Evolutionary conservation across 1,140 invertebrate species (phyloP).

Genomic region (Penaeus chinensis): DNA sequence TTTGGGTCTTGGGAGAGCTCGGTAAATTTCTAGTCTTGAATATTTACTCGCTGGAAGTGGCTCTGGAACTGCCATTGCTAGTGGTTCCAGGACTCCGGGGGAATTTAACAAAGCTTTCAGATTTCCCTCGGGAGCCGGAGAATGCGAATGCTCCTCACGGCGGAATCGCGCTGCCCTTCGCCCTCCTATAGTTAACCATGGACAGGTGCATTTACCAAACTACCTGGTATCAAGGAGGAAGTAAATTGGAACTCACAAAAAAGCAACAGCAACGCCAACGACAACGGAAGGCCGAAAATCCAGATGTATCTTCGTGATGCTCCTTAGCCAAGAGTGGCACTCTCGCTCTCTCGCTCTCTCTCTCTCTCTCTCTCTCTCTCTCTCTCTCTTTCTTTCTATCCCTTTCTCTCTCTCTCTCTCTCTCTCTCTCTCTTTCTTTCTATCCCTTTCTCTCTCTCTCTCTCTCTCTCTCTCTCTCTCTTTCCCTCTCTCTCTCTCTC

Average conservation of each 20-base stretch:
- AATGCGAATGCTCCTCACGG: slow-evolving; percentile 51
- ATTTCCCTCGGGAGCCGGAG: slow-evolving; percentile 44
- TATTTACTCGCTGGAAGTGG: slow-evolving; percentile 61
- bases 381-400: too few relatives aligned
- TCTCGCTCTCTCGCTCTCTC: too few relatives aligned
- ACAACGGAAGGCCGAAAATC: too few relatives aligned
- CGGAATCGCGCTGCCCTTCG: not conserved
- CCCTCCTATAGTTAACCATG: slow-evolving; percentile 29
- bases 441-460: too few relatives aligned
- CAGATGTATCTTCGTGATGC: too few relatives aligned
- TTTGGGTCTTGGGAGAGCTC: slow-evolving; percentile 59
- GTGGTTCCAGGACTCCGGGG: slow-evolving; percentile 55
- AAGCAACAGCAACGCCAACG: too few relatives aligned
- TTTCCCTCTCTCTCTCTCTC: too few relatives aligned
- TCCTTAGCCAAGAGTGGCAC: too few relatives aligned
- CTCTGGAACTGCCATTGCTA: slow-evolving; percentile 59
- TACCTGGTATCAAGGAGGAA: slow-evolving; percentile 16
- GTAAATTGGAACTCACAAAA: slow-evolving; percentile 21
- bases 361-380: too few relatives aligned
- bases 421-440: too few relatives aligned
- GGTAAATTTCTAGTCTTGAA: slow-evolving; percentile 61
- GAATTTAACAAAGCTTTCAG: slow-evolving; percentile 58
- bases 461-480: too few relatives aligned
- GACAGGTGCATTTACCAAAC: slow-evolving; percentile 39
- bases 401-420: too few relatives aligned